Percentiles rank a stretch among this genome's conserved stretches.
phyloP scores from a whole-genome alignment of 2,888 invertebrate genomes.

The Stenotaenia linearis region DNA sequence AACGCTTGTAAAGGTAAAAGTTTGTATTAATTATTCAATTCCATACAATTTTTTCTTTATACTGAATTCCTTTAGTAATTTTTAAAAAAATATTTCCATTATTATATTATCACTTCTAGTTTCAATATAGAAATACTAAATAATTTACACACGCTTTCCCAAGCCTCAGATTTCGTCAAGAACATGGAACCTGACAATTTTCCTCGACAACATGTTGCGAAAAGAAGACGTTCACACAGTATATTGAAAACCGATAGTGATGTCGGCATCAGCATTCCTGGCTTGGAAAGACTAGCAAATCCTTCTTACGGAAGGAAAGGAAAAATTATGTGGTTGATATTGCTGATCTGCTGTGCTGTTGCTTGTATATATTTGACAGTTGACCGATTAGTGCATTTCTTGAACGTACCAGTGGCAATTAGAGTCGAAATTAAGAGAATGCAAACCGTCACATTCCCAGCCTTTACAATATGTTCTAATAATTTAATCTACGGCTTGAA shows the following conservation, averaged over 20 bases:
- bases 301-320: not conserved
- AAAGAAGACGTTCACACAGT: no score
- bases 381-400: not conserved
- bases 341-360: not conserved
- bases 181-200: no score
- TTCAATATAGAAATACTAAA: no score
- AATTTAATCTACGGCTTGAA: not conserved
- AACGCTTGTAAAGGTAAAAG: no score
- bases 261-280: not conserved
- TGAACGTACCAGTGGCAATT: not conserved
- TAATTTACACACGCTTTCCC: no score
- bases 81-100: no score
- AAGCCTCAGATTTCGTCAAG: no score
- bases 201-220: not conserved
- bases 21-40: no score
- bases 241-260: not conserved
- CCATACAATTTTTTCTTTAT: no score
- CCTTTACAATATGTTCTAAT: not conserved
- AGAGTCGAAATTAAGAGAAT: not conserved
- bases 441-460: not conserved
- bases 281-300: not conserved
- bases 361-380: not conserved
- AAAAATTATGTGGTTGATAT: not conserved
- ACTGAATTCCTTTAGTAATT: no score
- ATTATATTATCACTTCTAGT: no score